Percentiles rank a stretch among this genome's conserved stretches.
Conservation (phyloP, 2,113 vertebrate genomes). For the Chamaea fasciata region DNA sequence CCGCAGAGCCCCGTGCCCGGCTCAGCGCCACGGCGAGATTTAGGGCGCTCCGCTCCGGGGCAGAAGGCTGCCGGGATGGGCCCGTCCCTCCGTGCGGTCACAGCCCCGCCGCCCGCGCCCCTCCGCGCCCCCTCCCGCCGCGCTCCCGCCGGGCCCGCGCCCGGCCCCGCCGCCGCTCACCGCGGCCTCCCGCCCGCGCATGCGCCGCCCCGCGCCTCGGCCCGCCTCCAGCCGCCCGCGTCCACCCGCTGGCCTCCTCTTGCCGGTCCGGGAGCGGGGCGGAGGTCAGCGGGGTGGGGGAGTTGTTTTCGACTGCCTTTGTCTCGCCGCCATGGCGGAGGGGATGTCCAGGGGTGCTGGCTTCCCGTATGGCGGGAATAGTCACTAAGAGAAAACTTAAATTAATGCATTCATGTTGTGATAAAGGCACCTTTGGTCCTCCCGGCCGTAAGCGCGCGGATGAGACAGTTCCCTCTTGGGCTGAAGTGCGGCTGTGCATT, state of each 20-base stretch:
- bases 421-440: neutral
- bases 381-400: neutral
- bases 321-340: rapidly evolving
- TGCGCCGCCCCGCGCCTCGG: neutral
- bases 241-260: too few relatives aligned
- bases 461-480: rapidly evolving
- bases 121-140: too few relatives aligned
- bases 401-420: neutral
- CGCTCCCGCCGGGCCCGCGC: neutral
- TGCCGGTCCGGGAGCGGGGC: rapidly evolving
- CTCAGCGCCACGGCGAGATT: neutral
- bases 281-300: rapidly evolving
- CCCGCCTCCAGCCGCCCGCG: neutral
- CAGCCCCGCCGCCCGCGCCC: neutral
- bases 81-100: too few relatives aligned
- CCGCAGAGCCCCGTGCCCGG: neutral
- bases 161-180: neutral
- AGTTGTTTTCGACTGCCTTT: rapidly evolving
- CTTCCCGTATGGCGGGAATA: rapidly evolving
- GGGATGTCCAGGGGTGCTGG: rapidly evolving
- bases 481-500: neutral
- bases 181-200: neutral
- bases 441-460: neutral
- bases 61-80: neutral
- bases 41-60: neutral